phyloP scores from a whole-genome alignment of 2,113 vertebrate species.

The Hemiprocne comata region DNA sequence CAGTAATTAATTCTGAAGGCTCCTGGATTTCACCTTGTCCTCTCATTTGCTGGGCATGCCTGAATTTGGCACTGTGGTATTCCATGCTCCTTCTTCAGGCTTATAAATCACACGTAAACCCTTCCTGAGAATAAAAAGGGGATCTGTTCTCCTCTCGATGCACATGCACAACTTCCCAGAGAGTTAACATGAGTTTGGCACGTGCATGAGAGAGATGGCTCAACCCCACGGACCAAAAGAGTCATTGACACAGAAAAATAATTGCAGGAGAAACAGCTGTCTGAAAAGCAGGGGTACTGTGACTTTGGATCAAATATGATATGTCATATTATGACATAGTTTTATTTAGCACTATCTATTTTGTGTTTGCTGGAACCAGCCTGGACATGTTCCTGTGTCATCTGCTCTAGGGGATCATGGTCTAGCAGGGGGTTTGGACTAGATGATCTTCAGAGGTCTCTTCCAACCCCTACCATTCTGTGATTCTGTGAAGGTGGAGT shows the following conservation, averaged over 20 bases:
- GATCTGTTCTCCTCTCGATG: background rate
- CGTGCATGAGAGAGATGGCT: background rate
- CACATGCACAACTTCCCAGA: background rate
- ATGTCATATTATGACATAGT: background rate
- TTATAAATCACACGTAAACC: slow-evolving; percentile 40
- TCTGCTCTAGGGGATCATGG: too few relatives aligned
- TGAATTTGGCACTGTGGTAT: background rate
- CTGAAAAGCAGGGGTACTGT: background rate
- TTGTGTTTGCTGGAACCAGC: background rate
- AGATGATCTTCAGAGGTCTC: too few relatives aligned
- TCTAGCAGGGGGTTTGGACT: too few relatives aligned
- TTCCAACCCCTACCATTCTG: too few relatives aligned
- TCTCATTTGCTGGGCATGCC: background rate
- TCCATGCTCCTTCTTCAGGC: background rate
- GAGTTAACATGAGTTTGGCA: background rate
- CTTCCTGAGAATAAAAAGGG: slow-evolving; percentile 21
- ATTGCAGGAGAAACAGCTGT: slow-evolving; percentile 2
- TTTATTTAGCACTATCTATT: background rate
- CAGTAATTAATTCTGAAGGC: slow-evolving; percentile 35
- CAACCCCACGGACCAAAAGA: background rate
- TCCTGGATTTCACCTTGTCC: slow-evolving; percentile 2
- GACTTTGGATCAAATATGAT: background rate
- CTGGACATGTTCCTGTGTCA: too few relatives aligned
- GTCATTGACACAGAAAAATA: background rate
- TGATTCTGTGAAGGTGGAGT: background rate